phyloP scores from a whole-genome alignment of 2,797 vertebrate genomes.

The Prionace glauca region DNA sequence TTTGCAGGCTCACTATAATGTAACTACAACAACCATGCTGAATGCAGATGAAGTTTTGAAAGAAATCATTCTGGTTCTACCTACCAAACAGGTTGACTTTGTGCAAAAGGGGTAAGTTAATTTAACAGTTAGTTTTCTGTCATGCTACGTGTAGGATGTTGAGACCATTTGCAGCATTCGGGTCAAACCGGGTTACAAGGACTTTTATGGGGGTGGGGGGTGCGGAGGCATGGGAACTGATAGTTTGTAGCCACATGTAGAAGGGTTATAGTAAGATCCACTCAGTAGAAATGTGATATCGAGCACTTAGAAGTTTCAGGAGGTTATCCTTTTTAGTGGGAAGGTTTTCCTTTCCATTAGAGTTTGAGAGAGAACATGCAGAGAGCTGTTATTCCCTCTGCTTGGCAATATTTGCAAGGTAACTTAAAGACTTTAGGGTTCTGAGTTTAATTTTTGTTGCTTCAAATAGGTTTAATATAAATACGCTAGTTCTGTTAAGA shows the following conservation, averaged over 20 bases:
- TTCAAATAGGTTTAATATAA: no score
- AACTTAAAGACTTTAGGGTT: no score
- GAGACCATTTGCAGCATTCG: background rate
- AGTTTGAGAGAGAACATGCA: no score
- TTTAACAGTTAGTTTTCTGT: background rate
- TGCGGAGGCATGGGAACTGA: background rate
- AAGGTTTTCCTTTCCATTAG: no score
- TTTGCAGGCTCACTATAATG: constrained; percentile 80
- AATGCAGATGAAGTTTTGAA: constrained; percentile 80
- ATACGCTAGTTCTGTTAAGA: no score
- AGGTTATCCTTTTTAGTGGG: no score
- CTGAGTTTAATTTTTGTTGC: no score
- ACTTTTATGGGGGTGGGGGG: background rate
- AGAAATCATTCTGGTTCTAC: constrained; percentile 73
- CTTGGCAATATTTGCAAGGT: no score
- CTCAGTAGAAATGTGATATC: background rate
- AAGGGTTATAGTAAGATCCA: background rate
- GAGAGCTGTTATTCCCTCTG: no score
- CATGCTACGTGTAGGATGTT: no score
- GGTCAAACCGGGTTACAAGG: background rate
- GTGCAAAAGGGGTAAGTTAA: constrained; percentile 80
- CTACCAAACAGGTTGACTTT: constrained; percentile 76
- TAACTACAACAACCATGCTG: constrained; percentile 77
- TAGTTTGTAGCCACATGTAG: background rate
- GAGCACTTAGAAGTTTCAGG: background rate